Base-by-base conservation (phyloP, 1,140 invertebrate genomes). In the Zophobas atratus region DNA sequence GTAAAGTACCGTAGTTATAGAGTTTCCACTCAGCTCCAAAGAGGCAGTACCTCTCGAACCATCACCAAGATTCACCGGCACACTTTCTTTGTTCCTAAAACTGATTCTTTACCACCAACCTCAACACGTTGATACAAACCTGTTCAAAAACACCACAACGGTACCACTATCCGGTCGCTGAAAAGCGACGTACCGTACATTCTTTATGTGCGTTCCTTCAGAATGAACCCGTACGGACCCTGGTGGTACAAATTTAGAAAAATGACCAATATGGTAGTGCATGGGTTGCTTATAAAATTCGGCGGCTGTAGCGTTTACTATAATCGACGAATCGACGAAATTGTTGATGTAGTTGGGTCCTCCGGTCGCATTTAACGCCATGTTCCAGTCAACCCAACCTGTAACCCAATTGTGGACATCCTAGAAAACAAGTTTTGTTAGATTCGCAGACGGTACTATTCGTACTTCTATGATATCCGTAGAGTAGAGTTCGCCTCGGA, bases 381-480 rank as follows among this genome's bases (percentile, higher is more conserved):
- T 83, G 84, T 94, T 94, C 93, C 93, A 94, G 83, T 94, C 93
- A 35, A 90, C 87, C 92, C 92, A 93, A 1, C 91, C 89, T 2
- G 33, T 67, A 0, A 72, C 55, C 32, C 75, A 57, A 56, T 71
- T 67, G 73, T 79, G 38, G 32, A 81, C 75, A 67, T 81, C 71
- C 80, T 81, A 20, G 20, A 20, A 20, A 6, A 2, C 41, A 71
- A 33, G 8, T 43, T 20, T 33, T 1, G 20, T 43, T 20, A 20
- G 20, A 20, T 20, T 20, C 20, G 20, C 20, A 20, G 20, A 20
- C 20, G 20, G 20, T 20, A 20, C 20, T 20, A 0, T 20, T 20
- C 20, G 20, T 88, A 92, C 92, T 80, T 91, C 85, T 43, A 96
- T 90, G 74, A 96, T 95, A 83, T 93, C 89, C 46, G 85, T 81